Base-by-base conservation (phyloP, 2,888 invertebrate genomes). In the Drosophila algonquin region DNA sequence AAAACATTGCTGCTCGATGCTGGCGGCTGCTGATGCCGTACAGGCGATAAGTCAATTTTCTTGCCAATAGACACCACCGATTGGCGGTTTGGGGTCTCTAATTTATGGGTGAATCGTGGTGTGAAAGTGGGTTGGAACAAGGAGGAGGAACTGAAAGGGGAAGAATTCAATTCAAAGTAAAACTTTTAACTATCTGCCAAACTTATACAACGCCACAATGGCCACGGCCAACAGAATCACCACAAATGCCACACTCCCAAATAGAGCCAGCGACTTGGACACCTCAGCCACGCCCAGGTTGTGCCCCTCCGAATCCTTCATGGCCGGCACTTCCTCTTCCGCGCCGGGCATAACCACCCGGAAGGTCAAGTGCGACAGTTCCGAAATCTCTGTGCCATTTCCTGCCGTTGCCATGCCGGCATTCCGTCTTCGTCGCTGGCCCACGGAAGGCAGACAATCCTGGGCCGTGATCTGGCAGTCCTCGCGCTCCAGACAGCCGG, bases 401-500 rank as follows among this genome's bases (percentile, higher is more conserved):
- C 47, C 2, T 4, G 10, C 27, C 0, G 1, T 44, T 0, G 12
- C 10, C 6, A n/a, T 7, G 40, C 1, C 40, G 0, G 74, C 50
- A 51, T 86, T 73, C 70, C 91, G 85, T 58, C 78, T 79, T 0
- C 89, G 83, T 0, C 92, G 78, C 44, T 80, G 77, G 3, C 76
- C 74, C 5, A 71, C 63, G 1, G 77, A 81, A 4, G 75, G 80
- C 54, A 72, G 79, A 30, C 92, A 92, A 32, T 90, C 84, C 46
- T 90, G 82, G 0, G 68, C 16, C 44, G 81, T 83, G 0, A 92
- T 87, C 63, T 90, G 87, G 77, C 94, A 94, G 78, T 94, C 94
- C 1, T 90, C 90, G 1, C 92, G 89, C 63, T 94, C 93, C 48
- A 94, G 70, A 73, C 94, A 94, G 1, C 93, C 94, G 1, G 93